These are phyloP conservation scores for Cricetomys ansorgei DNA, from an alignment of 2,113 vertebrate species.

Conservation along the genomic window DNA sequence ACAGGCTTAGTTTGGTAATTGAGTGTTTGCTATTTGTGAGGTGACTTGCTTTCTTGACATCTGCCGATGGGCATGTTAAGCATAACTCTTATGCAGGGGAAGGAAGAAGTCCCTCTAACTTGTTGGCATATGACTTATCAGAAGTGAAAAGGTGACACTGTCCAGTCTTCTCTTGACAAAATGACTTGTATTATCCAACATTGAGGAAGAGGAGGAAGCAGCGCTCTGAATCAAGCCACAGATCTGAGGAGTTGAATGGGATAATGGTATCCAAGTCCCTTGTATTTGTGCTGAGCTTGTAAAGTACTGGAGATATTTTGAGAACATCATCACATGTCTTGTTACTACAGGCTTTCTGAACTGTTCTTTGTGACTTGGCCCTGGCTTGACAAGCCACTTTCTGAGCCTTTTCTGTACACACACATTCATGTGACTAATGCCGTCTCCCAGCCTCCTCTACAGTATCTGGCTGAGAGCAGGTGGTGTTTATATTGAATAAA, in stretches of 20 bases:
- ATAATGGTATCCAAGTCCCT: background rate
- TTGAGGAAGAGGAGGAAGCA: background rate
- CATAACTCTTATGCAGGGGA: background rate
- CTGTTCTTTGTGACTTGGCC: background rate
- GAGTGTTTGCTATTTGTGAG: background rate
- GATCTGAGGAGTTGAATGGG: conserved; percentile 31
- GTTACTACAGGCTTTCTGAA: background rate
- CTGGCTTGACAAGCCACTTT: background rate
- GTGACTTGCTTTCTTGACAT: background rate
- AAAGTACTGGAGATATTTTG: background rate
- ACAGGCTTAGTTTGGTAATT: conserved; percentile 4
- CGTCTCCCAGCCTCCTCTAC: background rate
- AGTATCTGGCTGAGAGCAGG: background rate
- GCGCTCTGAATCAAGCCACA: background rate
- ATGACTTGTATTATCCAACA: background rate
- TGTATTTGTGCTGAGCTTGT: background rate
- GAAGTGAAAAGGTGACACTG: background rate
- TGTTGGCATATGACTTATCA: background rate
- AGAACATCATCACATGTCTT: background rate
- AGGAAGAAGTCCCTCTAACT: background rate
- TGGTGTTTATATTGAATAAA: background rate
- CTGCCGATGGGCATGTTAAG: background rate
- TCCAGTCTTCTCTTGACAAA: background rate
- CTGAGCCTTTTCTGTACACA: background rate
- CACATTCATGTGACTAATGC: background rate